Base-by-base conservation (phyloP, 2,113 vertebrate species). In the Tetrao urogallus region DNA sequence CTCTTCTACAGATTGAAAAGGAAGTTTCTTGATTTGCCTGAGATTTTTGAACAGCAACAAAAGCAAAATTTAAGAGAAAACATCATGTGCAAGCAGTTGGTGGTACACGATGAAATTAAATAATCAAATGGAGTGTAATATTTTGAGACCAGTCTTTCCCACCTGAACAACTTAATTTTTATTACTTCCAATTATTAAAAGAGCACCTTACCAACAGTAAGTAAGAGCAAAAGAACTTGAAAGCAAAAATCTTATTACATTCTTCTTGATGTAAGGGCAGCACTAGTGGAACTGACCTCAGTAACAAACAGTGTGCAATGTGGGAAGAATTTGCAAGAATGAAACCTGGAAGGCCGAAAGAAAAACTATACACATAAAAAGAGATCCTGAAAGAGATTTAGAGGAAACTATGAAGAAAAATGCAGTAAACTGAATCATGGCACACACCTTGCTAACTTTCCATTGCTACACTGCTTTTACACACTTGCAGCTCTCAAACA, bases 11-110 rank as follows among this genome's bases (percentile, higher is more conserved):
- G 61, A 93, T 84, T 81, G 54, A 40, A 94, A 90, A 95, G 80
- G 85, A 91, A 95, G 82, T 90, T 91, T 90, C 93, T 94, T 93
- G 88, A 95, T 91, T 95, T 91, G 36, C 42, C n/a, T 79, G 27
- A 50, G 94, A 94, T 63, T 94, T 95, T 42, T 84, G 61, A 94
- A 78, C 47, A 81, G 22, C 69, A 78, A 40, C 15, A 86, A 38
- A 86, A 75, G 65, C 47, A 86, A 92, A 91, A 48, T 21, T 45
- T 56, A 77, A 84, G 73, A 43, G 88, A 79, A 56, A 27, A 75
- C 32, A 71, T 56, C 42, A 48, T 17, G 14, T 57, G 36, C n/a
- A 61, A 94, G 76, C 30, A 88, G 76, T 45, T 78, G 82, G 82
- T 75, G 70, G 69, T 58, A 24, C n/a, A 47, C 18, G 10, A 40